Percentiles rank a stretch among this genome's conserved stretches.
Evolutionary conservation across 2,797 vertebrate genomes (phyloP).

Genomic region (Ceyx erithaca): DNA sequence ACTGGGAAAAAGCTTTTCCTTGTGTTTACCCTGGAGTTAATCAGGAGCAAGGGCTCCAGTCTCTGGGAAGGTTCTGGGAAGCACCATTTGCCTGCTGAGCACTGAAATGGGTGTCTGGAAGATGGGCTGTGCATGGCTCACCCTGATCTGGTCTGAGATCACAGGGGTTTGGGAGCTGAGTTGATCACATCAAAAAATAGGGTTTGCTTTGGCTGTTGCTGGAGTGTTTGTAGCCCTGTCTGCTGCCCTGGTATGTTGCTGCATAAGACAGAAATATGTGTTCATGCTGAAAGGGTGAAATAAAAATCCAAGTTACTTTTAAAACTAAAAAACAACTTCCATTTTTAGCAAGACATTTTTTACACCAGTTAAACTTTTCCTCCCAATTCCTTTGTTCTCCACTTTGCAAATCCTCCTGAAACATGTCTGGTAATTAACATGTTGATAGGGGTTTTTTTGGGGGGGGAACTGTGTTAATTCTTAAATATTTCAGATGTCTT

Average conservation of each 20-base stretch:
- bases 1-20: too few species aligned
- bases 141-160: background rate
- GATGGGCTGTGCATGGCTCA: fast-evolving
- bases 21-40: background rate
- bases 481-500: background rate
- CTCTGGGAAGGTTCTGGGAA: fast-evolving
- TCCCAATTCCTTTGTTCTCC: background rate
- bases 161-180: background rate
- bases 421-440: background rate
- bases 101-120: background rate
- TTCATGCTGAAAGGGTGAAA: background rate
- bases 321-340: background rate
- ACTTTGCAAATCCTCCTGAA: constrained; percentile 19
- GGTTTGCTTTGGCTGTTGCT: background rate
- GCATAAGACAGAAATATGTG: background rate
- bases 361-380: background rate
- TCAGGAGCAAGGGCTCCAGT: fast-evolving
- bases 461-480: background rate
- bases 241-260: background rate
- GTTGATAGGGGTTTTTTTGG: background rate
- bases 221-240: background rate
- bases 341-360: background rate
- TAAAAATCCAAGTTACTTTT: background rate
- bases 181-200: background rate
- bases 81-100: fast-evolving